Evolutionary conservation across 2,797 vertebrate species (phyloP).

Genomic region (Chromobotia macracanthus): DNA sequence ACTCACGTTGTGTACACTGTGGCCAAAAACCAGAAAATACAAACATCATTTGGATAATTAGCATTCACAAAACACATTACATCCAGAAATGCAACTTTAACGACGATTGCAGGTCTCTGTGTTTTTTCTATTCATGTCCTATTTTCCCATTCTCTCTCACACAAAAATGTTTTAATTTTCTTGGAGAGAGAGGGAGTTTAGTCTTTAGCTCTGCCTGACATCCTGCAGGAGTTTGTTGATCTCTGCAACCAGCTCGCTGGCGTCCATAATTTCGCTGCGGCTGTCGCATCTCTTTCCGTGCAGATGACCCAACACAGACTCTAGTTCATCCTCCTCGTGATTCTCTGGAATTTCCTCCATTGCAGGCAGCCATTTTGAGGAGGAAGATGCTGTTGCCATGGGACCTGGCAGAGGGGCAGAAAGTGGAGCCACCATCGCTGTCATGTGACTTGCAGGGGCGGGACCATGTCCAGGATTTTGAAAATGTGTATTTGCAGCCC

Average conservation of each 20-base stretch:
- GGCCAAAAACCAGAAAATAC: conserved; percentile 88
- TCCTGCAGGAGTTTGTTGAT: conserved; percentile 98
- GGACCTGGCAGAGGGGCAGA: conserved; percentile 52
- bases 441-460: conserved; percentile 80
- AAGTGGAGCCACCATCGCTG: conserved; percentile 61
- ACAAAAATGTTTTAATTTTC: conserved; percentile 63
- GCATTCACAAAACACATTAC: conserved; percentile 99
- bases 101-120: conserved; percentile 81
- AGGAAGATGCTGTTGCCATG: conserved; percentile 71
- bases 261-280: conserved; percentile 96
- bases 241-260: conserved; percentile 96
- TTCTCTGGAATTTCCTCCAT: conserved; percentile 99
- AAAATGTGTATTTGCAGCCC: conserved; percentile 96
- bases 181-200: conserved; percentile 14
- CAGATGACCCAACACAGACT: conserved; percentile 91
- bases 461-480: conserved; percentile 87
- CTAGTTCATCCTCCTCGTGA: conserved; percentile 96
- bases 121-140: conserved; percentile 45
- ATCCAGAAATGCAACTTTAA: conserved; percentile 93
- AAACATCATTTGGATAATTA: conserved; percentile 92
- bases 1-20: conserved; percentile 96
- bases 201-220: conserved; percentile 89
- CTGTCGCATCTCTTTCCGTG: conserved; percentile 85
- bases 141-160: conserved; percentile 61
- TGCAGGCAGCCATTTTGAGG: conserved; percentile 93